Evolutionary conservation across 2,797 vertebrate species (phyloP).

Genomic region (Coendou prehensilis): DNA sequence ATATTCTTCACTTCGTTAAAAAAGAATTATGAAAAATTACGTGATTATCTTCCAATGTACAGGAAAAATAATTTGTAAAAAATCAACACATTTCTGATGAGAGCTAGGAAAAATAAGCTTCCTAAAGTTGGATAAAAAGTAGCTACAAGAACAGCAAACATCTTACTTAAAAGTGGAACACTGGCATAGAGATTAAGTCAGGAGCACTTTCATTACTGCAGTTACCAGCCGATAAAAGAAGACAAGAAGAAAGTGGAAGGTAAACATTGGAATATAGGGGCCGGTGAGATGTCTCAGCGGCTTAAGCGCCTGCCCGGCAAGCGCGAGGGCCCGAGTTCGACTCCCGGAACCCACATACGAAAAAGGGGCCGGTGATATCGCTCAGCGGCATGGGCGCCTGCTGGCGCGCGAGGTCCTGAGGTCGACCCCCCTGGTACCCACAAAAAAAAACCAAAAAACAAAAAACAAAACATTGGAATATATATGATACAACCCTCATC

Average conservation of each 20-base stretch:
- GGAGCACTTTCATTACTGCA: not conserved
- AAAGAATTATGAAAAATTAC: not conserved
- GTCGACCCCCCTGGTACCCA: too few species aligned
- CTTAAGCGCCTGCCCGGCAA: too few species aligned
- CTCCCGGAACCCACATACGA: too few species aligned
- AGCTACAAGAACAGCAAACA: not conserved
- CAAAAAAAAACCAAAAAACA: too few species aligned
- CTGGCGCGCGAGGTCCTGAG: too few species aligned
- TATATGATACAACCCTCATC: not conserved
- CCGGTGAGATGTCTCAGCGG: too few species aligned
- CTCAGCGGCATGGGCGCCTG: too few species aligned
- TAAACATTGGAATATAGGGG: not conserved
- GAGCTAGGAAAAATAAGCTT: not conserved
- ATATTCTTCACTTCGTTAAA: not conserved
- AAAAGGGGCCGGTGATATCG: too few species aligned
- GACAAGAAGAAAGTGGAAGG: not conserved
- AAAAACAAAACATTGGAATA: too few species aligned
- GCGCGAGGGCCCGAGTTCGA: too few species aligned
- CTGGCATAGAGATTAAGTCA: not conserved
- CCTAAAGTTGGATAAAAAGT: not conserved
- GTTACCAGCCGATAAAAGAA: not conserved
- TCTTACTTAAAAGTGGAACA: not conserved
- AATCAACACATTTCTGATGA: not conserved
- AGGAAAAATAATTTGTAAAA: not conserved
- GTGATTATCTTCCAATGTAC: not conserved